A percentile compares a stretch with the other conserved stretches of the same genome.
Conservation (phyloP, 1,140 invertebrate species). For the Orchestia grillus region DNA sequence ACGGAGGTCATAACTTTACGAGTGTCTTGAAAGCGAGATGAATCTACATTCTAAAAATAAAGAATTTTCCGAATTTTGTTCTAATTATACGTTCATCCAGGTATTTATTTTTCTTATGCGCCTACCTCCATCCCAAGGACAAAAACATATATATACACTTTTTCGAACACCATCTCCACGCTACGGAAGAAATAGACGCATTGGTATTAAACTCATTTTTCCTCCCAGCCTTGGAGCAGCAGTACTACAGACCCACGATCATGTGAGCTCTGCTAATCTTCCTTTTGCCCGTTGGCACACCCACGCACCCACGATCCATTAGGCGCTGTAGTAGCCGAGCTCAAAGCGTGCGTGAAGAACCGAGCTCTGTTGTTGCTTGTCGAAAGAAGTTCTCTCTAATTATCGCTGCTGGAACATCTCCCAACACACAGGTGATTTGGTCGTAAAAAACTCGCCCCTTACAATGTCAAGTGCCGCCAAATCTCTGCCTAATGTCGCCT, state of each 20-base stretch:
- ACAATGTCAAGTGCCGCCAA: constrained; percentile 36
- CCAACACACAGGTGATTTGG: constrained; percentile 47
- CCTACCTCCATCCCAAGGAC: not conserved
- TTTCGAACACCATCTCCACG: not conserved
- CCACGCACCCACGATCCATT: not conserved
- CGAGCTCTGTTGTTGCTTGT: not conserved
- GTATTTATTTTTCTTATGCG: not conserved
- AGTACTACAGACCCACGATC: not conserved
- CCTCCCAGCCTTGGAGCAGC: not conserved
- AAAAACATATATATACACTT: not conserved
- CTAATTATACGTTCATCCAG: not conserved
- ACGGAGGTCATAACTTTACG: no score
- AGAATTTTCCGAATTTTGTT: not conserved
- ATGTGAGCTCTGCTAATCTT: not conserved
- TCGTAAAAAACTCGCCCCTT: constrained; percentile 29
- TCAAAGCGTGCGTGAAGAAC: not conserved
- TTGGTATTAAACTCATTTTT: not conserved
- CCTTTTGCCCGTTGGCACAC: not conserved
- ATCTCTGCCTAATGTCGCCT: constrained; percentile 43
- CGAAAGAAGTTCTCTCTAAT: constrained; percentile 34
- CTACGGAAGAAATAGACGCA: not conserved
- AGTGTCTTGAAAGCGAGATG: no score
- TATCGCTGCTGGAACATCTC: constrained; percentile 25
- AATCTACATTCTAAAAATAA: not conserved
- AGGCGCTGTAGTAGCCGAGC: not conserved